Evolutionary conservation across 1,140 invertebrate genomes (phyloP), one percentile per base, ranked within the genome.

Genomic region (Chrysomallon squamiferum): DNA sequence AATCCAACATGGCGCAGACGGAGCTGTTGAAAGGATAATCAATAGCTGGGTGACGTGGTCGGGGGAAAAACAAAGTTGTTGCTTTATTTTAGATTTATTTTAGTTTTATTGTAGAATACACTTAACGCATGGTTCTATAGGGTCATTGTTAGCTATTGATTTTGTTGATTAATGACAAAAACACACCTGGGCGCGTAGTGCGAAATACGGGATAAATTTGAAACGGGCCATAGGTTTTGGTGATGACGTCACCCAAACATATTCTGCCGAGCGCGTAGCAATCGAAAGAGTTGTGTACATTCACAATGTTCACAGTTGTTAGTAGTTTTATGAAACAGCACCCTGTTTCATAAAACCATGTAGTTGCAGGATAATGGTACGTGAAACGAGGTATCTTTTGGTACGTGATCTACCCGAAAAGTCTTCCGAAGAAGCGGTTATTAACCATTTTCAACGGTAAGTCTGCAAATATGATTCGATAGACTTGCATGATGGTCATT

Each of bases 341-440:
- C 22, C 29, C 70, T 72, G 73, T 72, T 74, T 76, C 69, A 76
- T 69, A 65, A 71, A 72, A 75, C 62, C 73, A 79, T 79, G 75
- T 79, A 80, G 75, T 68, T 77, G 45, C 59, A 47, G 63, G 71
- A 74, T 75, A 67, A 98, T 98, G 96, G 96, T 98, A 93, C 96
- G 96, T 93, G 95, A 97, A 93, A 97, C 95, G 91, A 94, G 95
- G 91, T 95, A 98, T 90, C 92, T 97, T 90, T 96, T 95, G 94
- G 95, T 98, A 91, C 95, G 95, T 92, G 97, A 98, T 93, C 93
- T 98, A 91, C 95, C 95, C 91, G 95, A 97, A 91, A 96, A 95
- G 90, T 94, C 95, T 89, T 92, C 92, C 84, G 94, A 96, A 89
- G 94, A 96, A 87, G 90, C 92, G 86, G 94, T 96, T 89, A 90